Percentiles rank a stretch among this genome's conserved stretches.
Evolutionary conservation across 1,140 invertebrate species (phyloP).

Genomic region (Neodiprion lecontei): DNA sequence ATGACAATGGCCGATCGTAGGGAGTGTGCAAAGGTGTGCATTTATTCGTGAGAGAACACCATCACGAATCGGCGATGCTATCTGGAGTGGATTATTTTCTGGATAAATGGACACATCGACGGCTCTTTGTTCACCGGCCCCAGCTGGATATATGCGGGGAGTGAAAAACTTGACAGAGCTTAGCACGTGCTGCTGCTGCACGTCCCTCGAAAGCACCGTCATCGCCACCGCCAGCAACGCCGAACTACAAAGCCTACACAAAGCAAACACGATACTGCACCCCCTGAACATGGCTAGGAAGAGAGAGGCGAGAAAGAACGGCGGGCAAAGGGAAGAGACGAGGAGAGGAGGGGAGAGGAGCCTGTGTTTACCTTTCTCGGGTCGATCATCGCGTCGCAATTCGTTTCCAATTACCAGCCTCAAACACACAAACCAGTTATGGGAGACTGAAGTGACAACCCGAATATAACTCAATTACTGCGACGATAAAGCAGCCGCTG

Average conservation of each 20-base stretch:
- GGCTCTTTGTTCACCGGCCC: not conserved
- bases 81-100: conserved; percentile 58
- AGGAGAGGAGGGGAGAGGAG: not conserved
- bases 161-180: not conserved
- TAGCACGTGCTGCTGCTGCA: not conserved
- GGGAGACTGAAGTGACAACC: too few species aligned
- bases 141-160: not conserved
- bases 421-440: not conserved
- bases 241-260: not conserved
- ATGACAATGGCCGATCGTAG: too few species aligned
- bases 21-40: too few species aligned
- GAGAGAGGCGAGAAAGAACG: not conserved
- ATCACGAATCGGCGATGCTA: conserved; percentile 40
- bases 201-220: not conserved
- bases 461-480: too few species aligned
- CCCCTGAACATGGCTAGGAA: not conserved
- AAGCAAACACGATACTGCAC: not conserved
- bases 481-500: too few species aligned
- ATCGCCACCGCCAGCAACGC: not conserved
- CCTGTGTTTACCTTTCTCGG: not conserved
- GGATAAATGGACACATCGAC: conserved; percentile 53
- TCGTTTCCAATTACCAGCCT: conserved; percentile 1
- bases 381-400: not conserved
- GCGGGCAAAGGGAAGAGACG: not conserved
- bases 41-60: too few species aligned